Base-by-base conservation (phyloP, 2,888 invertebrate species). In the Andrena chrysosceles region DNA sequence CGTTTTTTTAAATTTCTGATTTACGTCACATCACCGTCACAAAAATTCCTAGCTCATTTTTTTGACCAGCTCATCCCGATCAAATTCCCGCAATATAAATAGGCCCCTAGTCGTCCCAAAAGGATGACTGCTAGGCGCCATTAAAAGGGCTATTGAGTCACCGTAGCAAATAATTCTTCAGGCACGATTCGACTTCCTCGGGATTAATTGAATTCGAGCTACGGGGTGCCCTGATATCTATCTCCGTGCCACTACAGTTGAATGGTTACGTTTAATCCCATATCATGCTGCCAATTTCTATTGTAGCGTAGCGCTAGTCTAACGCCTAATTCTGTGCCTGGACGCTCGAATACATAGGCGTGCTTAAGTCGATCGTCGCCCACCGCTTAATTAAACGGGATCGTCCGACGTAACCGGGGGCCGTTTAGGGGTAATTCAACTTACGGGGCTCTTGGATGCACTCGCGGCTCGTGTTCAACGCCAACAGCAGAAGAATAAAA, bases 401-500 rank as follows among this genome's bases (percentile, higher is more conserved):
- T 8, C 31, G 42, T n/a, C 42, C 33, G 26, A 49, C 29, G 16
- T 66, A 66, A 70, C 31, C 52, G 77, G 29, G 8, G n/a, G 10
- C 48, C 42, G 26, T 75, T 60, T 35, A 60, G 13, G 26, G 20
- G 16, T 70, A 48, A 72, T 83, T 71, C 81, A 60, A 90, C 93
- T 92, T 75, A 93, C 93, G 85, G 60, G 90, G 76, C 60, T 93
- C 89, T 42, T 90, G 86, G 13, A 79, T 80, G 83, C 90, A 92
- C 66, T 92, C 90, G 29, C 91, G 86, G 23, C 88, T 87, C 52
- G 88, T 85, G 77, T 92, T 92, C 75, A 93, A 74, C 60, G 89
- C 90, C 62, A 93, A 77, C 42, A 93, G 83, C n/a, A 93, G 82
- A 42, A 93, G 88, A 49, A 90, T 92, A 59, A 93, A 91, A 71